These are phyloP conservation scores for Chrysaora quinquecirrha DNA, from an alignment of 30 jellyfish, hydroid and myxozoan genomes.

Conservation along the genomic window DNA sequence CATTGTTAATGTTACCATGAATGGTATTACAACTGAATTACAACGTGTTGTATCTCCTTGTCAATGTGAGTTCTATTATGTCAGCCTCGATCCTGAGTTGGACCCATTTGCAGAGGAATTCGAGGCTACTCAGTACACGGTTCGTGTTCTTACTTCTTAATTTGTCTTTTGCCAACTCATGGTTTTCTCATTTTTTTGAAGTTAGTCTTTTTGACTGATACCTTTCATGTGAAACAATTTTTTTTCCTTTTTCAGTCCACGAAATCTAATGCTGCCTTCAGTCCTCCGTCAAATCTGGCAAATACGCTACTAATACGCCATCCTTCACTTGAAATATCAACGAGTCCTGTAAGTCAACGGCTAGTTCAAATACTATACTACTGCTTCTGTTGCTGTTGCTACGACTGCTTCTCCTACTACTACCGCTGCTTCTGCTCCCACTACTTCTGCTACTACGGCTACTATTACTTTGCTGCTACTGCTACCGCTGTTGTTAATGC, in stretches of 20 bases:
- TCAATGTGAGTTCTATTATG: slow-evolving; percentile 84
- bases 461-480: too few relatives aligned
- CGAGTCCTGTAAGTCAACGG: slow-evolving; percentile 95
- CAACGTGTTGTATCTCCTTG: slow-evolving; percentile 94
- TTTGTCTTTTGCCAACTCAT: background rate
- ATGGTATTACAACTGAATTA: slow-evolving; percentile 74
- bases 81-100: slow-evolving; percentile 94
- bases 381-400: too few relatives aligned
- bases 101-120: slow-evolving; percentile 97
- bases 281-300: slow-evolving; percentile 48
- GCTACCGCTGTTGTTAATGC: too few relatives aligned
- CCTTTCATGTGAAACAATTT: background rate
- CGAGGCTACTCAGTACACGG: slow-evolving; percentile 68
- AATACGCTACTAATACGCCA: slow-evolving; percentile 64
- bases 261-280: slow-evolving; percentile 20
- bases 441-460: too few relatives aligned
- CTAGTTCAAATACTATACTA: too few relatives aligned
- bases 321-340: slow-evolving; percentile 85
- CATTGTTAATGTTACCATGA: slow-evolving; percentile 75
- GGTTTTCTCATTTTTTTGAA: background rate
- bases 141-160: slow-evolving; percentile 20
- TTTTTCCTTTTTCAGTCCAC: slow-evolving; percentile 10
- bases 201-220: background rate
- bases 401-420: too few relatives aligned
- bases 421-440: too few relatives aligned